A percentile compares a stretch with the other conserved stretches of the same genome.
These are phyloP conservation scores for Litocranius walleri DNA, from an alignment of 2,113 vertebrate species.

Conservation along the genomic window DNA sequence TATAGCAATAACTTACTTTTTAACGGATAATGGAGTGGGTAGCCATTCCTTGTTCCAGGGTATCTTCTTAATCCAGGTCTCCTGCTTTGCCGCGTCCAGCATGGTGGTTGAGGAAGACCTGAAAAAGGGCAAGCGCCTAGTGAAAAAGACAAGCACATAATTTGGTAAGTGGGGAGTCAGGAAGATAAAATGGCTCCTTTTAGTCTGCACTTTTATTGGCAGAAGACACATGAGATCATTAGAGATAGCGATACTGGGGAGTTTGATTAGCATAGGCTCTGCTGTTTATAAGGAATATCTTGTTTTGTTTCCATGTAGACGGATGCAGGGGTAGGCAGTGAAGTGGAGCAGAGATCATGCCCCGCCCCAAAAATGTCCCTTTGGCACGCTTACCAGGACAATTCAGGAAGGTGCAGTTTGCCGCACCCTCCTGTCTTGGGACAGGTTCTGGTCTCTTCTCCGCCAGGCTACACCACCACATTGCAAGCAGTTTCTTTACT, in stretches of 20 bases:
- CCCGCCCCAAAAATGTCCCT: neutral
- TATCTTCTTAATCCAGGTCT: neutral
- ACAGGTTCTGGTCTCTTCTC: neutral
- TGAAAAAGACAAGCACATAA: neutral
- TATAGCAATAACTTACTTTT: slow-evolving; percentile 51
- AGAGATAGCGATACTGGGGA: neutral
- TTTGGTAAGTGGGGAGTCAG: neutral
- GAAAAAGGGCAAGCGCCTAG: rapidly evolving
- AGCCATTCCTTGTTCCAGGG: neutral
- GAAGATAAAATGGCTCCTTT: neutral
- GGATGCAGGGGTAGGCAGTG: neutral
- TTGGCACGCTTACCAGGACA: neutral
- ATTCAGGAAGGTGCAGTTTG: neutral
- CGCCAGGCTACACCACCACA: neutral
- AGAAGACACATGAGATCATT: neutral
- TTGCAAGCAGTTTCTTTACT: neutral
- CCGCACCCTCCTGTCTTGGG: rapidly evolving
- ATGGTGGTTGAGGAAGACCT: neutral
- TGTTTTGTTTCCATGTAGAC: neutral
- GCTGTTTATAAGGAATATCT: neutral
- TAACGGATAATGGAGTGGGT: slow-evolving; percentile 31
- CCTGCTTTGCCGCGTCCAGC: rapidly evolving
- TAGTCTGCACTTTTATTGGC: neutral
- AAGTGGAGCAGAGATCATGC: neutral
- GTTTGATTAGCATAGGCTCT: neutral